Conservation (phyloP, 2,113 vertebrate species). For the Dicentrarchus labrax region DNA sequence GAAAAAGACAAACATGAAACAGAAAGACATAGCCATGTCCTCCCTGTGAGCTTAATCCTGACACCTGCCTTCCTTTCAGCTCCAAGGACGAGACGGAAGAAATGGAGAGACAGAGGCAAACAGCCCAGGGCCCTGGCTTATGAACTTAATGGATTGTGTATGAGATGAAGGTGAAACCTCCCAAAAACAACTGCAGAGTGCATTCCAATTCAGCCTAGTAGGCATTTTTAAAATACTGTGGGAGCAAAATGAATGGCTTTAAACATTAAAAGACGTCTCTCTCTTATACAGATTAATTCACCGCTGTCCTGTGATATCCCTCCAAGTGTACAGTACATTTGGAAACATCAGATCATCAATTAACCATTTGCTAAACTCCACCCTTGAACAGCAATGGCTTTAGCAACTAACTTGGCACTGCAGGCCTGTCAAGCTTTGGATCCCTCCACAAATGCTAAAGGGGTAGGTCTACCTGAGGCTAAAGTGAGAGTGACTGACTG, state of each 20-base stretch:
- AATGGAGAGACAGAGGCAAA: neutral
- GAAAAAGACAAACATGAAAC: conserved; percentile 2
- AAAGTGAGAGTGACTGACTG: too few species aligned
- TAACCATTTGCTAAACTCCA: too few species aligned
- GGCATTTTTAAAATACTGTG: neutral
- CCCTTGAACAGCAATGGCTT: too few species aligned
- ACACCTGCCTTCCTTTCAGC: neutral
- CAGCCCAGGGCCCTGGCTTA: neutral
- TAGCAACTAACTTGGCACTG: too few species aligned
- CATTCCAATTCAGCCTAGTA: neutral
- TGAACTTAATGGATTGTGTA: neutral
- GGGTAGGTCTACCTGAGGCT: too few species aligned
- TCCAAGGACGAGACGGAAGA: neutral
- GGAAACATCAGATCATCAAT: too few species aligned
- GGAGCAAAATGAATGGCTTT: neutral
- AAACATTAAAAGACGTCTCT: neutral
- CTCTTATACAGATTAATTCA: neutral
- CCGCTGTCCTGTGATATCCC: too few species aligned
- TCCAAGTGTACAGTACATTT: too few species aligned
- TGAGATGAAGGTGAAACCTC: neutral
- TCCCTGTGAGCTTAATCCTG: neutral
- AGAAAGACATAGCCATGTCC: neutral
- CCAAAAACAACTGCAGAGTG: neutral
- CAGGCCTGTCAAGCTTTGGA: too few species aligned
- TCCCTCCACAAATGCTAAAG: too few species aligned